A percentile compares a stretch with the other conserved stretches of the same genome.
Conservation (phyloP, 1,140 invertebrate species). For the Bombus superbus region DNA sequence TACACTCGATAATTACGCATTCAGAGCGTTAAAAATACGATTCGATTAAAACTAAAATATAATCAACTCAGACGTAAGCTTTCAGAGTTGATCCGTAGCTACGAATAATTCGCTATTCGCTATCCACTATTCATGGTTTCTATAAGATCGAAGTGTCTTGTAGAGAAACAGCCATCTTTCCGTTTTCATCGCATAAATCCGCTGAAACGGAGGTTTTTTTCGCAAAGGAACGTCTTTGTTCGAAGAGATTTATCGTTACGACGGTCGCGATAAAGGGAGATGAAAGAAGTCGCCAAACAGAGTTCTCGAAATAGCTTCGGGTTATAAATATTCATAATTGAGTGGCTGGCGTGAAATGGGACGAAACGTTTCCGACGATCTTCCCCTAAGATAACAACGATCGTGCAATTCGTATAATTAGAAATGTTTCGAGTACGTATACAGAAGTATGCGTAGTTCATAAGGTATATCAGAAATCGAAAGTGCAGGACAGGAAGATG, state of each 20-base stretch:
- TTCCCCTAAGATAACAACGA: background rate
- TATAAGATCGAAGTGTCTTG: background rate
- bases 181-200: background rate
- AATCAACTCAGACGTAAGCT: too few species aligned
- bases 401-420: constrained; percentile 23
- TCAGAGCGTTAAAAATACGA: too few species aligned
- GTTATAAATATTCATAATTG: constrained; percentile 32
- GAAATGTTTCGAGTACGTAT: constrained; percentile 2
- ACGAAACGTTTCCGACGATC: background rate
- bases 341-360: background rate
- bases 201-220: background rate
- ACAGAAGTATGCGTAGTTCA: background rate
- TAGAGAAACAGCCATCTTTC: background rate
- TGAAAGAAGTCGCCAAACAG: background rate
- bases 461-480: constrained; percentile 11
- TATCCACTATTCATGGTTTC: background rate
- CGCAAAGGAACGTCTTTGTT: background rate
- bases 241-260: background rate
- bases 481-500: constrained; percentile 20
- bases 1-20: too few species aligned
- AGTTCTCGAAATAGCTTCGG: background rate
- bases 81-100: too few species aligned
- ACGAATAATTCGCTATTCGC: too few species aligned
- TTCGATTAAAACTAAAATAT: too few species aligned
- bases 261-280: background rate